Evolutionary conservation across 2,113 vertebrate genomes (phyloP).

Genomic region (Chlorocebus sabaeus): DNA sequence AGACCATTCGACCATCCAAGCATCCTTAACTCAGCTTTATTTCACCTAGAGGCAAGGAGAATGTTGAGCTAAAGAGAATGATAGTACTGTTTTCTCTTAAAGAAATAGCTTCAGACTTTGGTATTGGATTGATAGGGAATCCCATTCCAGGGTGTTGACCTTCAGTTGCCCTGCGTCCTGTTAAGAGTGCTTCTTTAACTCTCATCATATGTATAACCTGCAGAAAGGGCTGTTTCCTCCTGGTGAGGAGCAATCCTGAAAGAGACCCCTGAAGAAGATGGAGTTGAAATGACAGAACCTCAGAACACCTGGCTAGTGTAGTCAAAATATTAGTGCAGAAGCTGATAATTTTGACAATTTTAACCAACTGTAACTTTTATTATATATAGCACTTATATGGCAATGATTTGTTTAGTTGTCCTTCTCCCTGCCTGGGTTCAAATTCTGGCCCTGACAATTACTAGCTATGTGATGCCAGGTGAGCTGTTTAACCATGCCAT

Average conservation of each 20-base stretch:
- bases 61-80: constrained; percentile 16
- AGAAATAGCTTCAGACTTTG: background rate
- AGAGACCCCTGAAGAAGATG: background rate
- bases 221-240: background rate
- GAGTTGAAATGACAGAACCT: background rate
- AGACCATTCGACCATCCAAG: background rate
- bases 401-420: background rate
- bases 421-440: background rate
- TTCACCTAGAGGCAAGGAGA: constrained; percentile 27
- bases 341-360: background rate
- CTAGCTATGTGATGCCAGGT: background rate
- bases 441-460: background rate
- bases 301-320: background rate
- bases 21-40: constrained; percentile 1
- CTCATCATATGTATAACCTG: background rate
- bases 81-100: background rate
- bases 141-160: background rate
- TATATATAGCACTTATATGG: background rate
- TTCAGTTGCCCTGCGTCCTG: background rate
- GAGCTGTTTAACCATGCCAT: background rate
- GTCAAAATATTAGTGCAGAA: background rate
- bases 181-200: background rate
- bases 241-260: background rate
- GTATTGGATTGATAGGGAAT: background rate
- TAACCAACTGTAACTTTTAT: background rate